Percentiles rank a stretch among this genome's conserved stretches.
Conservation (phyloP, 1,140 invertebrate genomes). For the Drosophila sproati region DNA sequence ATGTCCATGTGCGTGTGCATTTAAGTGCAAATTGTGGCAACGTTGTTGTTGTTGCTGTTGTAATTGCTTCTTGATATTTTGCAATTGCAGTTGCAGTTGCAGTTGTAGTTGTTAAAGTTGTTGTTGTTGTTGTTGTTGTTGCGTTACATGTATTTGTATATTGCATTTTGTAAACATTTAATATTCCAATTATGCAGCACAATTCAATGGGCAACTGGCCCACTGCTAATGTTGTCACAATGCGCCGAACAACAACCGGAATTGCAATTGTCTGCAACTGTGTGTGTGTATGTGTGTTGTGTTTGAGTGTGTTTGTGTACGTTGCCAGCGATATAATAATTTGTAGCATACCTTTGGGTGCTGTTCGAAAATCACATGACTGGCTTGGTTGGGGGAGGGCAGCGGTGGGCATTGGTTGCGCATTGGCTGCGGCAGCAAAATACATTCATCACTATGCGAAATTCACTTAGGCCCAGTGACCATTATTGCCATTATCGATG, state of each 20-base stretch:
- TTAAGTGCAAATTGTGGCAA: constrained; percentile 77
- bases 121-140: constrained; percentile 21
- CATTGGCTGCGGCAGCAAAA: not conserved
- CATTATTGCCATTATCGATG: constrained; percentile 50
- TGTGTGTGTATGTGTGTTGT: not conserved
- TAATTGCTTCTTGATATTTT: not conserved
- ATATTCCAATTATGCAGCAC: constrained; percentile 79
- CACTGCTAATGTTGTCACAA: constrained; percentile 48
- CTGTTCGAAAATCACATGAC: constrained; percentile 38
- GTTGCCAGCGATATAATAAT: constrained; percentile 38
- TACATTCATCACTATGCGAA: constrained; percentile 30
- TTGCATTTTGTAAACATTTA: constrained; percentile 81
- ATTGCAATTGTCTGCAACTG: constrained; percentile 2
- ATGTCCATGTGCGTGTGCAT: constrained; percentile 71
- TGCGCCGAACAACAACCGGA: constrained; percentile 25
- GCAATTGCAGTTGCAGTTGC: not conserved
- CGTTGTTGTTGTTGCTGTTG: constrained; percentile 21
- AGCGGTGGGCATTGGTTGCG: not conserved
- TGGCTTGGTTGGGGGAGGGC: not conserved
- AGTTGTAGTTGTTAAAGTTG: constrained; percentile 4
- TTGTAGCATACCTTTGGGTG: constrained; percentile 57
- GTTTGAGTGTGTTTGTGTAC: not conserved
- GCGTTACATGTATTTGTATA: constrained; percentile 58
- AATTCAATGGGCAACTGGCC: constrained; percentile 73
- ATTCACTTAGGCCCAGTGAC: constrained; percentile 59